Percentiles rank a stretch among this genome's conserved stretches.
Conservation (phyloP, 2,888 invertebrate species). For the Apodemia duryi region DNA sequence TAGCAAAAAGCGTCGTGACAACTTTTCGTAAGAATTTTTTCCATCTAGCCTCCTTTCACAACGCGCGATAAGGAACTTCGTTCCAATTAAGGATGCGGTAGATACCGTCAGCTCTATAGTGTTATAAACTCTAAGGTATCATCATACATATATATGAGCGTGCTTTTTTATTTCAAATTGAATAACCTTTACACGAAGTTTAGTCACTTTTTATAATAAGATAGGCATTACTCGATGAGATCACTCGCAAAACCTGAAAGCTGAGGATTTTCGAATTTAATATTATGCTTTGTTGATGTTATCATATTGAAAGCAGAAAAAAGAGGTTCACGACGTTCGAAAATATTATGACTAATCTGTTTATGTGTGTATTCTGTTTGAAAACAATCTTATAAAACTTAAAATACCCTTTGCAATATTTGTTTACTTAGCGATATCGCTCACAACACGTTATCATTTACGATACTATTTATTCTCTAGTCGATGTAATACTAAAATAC, state of each 20-base stretch:
- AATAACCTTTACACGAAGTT: conserved; percentile 6
- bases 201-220: conserved; percentile 6
- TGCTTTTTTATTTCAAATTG: neutral
- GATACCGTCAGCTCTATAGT: neutral
- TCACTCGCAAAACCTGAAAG: conserved; percentile 5
- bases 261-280: neutral
- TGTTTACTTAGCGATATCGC: too few species aligned
- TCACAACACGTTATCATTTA: too few species aligned
- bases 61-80: too few species aligned
- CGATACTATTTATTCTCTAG: too few species aligned
- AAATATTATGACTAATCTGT: neutral
- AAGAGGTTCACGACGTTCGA: neutral
- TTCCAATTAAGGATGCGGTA: neutral
- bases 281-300: neutral
- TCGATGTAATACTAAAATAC: too few species aligned
- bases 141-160: neutral
- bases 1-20: too few species aligned
- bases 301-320: neutral
- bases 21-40: too few species aligned
- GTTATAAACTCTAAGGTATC: neutral
- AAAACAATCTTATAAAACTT: too few species aligned
- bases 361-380: neutral
- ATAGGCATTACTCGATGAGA: neutral
- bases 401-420: too few species aligned
- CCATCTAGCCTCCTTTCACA: too few species aligned